phyloP scores from a whole-genome alignment of 2,797 vertebrate species.

The Liasis olivaceus region DNA sequence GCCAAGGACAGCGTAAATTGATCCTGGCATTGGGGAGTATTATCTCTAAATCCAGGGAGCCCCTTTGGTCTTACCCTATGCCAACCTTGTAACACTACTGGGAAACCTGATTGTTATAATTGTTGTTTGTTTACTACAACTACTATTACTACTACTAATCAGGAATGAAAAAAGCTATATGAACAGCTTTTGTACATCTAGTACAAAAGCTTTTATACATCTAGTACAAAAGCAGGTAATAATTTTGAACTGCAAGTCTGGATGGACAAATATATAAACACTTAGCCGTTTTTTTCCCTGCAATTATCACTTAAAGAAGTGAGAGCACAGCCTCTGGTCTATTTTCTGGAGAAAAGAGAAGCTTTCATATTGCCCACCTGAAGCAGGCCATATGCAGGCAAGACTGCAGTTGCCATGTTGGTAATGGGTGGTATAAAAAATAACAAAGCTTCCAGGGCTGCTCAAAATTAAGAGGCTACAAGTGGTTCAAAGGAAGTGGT shows the following conservation, averaged over 20 bases:
- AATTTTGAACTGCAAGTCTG: not conserved
- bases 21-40: slow-evolving; percentile 27
- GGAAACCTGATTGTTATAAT: not conserved
- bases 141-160: not conserved
- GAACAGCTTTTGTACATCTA: not conserved
- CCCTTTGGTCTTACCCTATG: slow-evolving; percentile 13
- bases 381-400: not conserved
- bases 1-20: slow-evolving; percentile 54
- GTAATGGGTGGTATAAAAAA: not conserved
- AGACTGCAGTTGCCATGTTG: not conserved
- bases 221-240: not conserved
- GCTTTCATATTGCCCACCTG: not conserved
- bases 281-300: not conserved
- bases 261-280: not conserved
- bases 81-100: slow-evolving; percentile 27
- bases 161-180: not conserved
- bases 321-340: not conserved
- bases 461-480: not conserved
- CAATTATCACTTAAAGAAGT: not conserved
- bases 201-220: not conserved
- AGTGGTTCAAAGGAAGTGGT: not conserved
- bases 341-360: not conserved
- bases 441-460: not conserved
- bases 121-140: not conserved
- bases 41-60: slow-evolving; percentile 25